phyloP scores from a whole-genome alignment of 2,113 vertebrate species.

The Gavialis gangeticus region DNA sequence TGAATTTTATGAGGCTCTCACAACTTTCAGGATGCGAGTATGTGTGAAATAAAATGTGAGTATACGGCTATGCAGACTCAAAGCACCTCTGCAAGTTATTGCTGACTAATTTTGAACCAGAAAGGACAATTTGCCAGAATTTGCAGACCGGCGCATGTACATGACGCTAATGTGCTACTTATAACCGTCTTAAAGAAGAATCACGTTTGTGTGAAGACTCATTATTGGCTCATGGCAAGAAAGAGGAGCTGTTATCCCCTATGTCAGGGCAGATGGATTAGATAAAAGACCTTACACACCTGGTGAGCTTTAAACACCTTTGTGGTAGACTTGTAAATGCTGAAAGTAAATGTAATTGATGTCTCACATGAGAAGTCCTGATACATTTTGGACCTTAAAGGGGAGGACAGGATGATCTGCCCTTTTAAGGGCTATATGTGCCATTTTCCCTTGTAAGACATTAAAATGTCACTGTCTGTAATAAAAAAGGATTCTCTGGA shows the following conservation, averaged over 20 bases:
- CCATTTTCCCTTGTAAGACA: not conserved
- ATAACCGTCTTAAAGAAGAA: not conserved
- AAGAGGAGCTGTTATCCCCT: not conserved
- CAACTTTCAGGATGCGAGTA: not conserved
- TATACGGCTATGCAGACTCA: not conserved
- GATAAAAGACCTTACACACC: not conserved
- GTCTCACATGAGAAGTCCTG: not conserved
- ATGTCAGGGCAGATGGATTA: not conserved
- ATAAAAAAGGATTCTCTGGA: not conserved
- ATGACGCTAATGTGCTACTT: not conserved
- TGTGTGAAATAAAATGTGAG: not conserved
- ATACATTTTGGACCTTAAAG: not conserved
- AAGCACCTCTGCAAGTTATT: not conserved
- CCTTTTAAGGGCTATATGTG: not conserved
- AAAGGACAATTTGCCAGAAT: not conserved
- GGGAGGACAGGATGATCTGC: not conserved
- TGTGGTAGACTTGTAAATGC: not conserved
- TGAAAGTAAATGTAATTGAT: not conserved
- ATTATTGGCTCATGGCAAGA: not conserved
- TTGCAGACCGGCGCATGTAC: fast-evolving
- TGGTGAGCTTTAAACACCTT: conserved; percentile 32
- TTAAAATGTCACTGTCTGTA: too few species aligned
- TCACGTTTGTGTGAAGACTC: fast-evolving
- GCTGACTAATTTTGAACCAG: not conserved
- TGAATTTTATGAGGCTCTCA: not conserved